Evolutionary conservation across 2,113 vertebrate genomes (phyloP), one percentile per base, ranked within the genome.

Genomic region (Cettia cetti): DNA sequence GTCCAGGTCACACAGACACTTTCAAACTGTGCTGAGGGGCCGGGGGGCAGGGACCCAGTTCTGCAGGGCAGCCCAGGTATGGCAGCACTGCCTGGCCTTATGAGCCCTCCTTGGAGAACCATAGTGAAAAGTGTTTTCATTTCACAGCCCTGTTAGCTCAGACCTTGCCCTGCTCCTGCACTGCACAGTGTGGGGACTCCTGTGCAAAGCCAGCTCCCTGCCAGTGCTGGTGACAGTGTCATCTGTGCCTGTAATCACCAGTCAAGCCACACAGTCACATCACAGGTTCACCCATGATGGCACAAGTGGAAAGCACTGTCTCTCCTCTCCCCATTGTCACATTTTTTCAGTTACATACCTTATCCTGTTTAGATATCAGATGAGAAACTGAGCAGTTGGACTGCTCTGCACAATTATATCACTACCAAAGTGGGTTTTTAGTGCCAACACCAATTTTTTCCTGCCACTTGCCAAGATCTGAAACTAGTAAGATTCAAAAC

Each of bases 71-170:
- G 65, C 23, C 11, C 39, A 42, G 64, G 71, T 37, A 13, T 9
- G 10, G 53, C 75, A 82, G 53, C 6, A 15, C 26, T 1, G 5
- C 47, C 33, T 0, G 2, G 26, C 68, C 54, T 57, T 6, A 8
- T 0, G 7, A 70, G 33, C 35, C 71, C 23, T 81, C 35, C 16
- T 0, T 28, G 39, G 42, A 78, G 64, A 61, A 33, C 2, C 1
- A 4, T 6, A 30, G 31, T 1, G 15, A n/a, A 27, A 49, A 78
- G 15, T 0, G 2, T 4, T 86, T 49, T 49, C 31, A n/a, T 39
- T 30, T 10, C 37, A 8, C 4, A 10, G n/a, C 63, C 47, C n/a
- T 8, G 0, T 26, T 9, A 40, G 39, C 37, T 87, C 74, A 60
- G 56, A 64, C 28, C 68, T 27, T 15, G 24, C 15, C 28, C 11